Percentiles rank a stretch among this genome's conserved stretches.
phyloP scores from a whole-genome alignment of 1,140 invertebrate species.

The Aphis gossypii region DNA sequence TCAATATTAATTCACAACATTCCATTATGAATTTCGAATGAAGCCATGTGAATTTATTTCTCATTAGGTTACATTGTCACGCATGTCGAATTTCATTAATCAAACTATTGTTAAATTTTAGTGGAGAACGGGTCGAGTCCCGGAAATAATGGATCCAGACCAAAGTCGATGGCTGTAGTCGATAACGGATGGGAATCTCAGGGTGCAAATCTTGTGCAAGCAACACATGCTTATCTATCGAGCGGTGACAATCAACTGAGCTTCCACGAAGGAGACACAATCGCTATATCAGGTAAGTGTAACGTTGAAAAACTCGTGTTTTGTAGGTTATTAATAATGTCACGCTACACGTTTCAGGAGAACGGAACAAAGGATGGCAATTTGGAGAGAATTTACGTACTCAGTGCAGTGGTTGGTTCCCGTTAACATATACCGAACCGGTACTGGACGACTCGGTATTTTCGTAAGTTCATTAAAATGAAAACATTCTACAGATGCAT shows the following conservation, averaged over 20 bases:
- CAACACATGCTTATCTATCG: conserved; percentile 87
- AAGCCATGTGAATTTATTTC: background rate
- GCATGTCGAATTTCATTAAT: background rate
- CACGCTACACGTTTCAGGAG: conserved; percentile 65
- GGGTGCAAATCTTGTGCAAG: conserved; percentile 74
- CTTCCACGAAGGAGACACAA: conserved; percentile 89
- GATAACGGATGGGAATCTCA: conserved; percentile 66
- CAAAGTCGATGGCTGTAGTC: conserved; percentile 77
- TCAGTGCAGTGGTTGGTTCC: conserved; percentile 92
- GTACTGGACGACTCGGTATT: conserved; percentile 69
- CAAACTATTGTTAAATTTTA: conserved; percentile 60
- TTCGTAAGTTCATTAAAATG: conserved; percentile 64
- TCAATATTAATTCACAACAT: background rate
- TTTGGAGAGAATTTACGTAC: conserved; percentile 91
- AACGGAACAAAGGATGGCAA: conserved; percentile 93
- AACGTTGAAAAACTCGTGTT: background rate
- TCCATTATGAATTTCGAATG: background rate
- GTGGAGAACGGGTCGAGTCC: conserved; percentile 67
- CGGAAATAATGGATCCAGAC: conserved; percentile 66
- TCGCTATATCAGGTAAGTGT: conserved; percentile 78
- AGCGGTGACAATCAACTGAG: conserved; percentile 91
- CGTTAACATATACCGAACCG: conserved; percentile 87
- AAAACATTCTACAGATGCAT: background rate
- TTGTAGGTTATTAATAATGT: background rate
- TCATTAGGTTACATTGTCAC: background rate